Percentiles rank a stretch among this genome's conserved stretches.
phyloP scores from a whole-genome alignment of 2,113 vertebrate genomes.

The Oryzias woworae region DNA sequence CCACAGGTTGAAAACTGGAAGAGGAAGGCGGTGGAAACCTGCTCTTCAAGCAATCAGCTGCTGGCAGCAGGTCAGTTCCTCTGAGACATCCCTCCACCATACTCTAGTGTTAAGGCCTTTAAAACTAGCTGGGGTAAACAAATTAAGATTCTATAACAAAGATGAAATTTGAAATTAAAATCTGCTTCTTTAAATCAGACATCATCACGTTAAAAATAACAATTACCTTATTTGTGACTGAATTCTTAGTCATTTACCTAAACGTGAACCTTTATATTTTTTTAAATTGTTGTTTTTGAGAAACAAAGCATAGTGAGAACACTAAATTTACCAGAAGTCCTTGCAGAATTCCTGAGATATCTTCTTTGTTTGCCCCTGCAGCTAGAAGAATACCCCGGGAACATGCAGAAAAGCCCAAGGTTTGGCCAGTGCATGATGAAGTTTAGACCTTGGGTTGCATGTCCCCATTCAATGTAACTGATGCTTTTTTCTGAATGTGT shows the following conservation, averaged over 20 bases:
- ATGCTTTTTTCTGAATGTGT: constrained; percentile 20
- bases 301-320: constrained; percentile 15
- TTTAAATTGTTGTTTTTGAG: too few relatives aligned
- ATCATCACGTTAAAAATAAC: too few relatives aligned
- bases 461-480: constrained; percentile 10
- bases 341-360: constrained; percentile 65
- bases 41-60: constrained; percentile 85
- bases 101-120: constrained; percentile 11
- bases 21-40: constrained; percentile 83
- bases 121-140: constrained; percentile 75
- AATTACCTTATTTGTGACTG: too few relatives aligned
- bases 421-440: constrained; percentile 75
- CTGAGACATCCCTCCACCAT: background rate
- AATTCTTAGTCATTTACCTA: too few relatives aligned
- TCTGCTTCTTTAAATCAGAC: too few relatives aligned
- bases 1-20: constrained; percentile 87
- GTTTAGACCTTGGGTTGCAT: constrained; percentile 68
- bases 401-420: constrained; percentile 74
- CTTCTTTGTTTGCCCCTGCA: constrained; percentile 82
- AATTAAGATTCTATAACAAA: constrained; percentile 65
- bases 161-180: background rate
- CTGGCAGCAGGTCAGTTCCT: constrained; percentile 82
- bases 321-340: constrained; percentile 29
- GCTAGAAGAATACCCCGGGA: constrained; percentile 77
- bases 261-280: too few relatives aligned